These are phyloP conservation scores for Ostrea edulis DNA, from an alignment of 1,140 invertebrate species.

Conservation along the genomic window DNA sequence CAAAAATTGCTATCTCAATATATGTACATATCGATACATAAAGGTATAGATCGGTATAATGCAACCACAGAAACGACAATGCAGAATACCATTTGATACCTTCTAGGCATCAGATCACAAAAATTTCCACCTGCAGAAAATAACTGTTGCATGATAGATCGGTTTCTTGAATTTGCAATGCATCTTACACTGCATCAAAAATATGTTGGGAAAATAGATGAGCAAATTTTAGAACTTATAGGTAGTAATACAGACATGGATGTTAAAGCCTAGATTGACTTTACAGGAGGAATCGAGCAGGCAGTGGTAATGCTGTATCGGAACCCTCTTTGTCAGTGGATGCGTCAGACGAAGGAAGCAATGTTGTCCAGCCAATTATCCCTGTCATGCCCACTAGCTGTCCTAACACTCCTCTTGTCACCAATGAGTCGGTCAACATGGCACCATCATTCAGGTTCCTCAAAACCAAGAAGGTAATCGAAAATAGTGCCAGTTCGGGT, in stretches of 20 bases:
- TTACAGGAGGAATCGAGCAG: slow-evolving; percentile 61
- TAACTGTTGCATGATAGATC: too few relatives aligned
- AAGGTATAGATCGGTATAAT: too few relatives aligned
- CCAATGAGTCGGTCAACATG: slow-evolving; percentile 82
- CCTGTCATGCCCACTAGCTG: slow-evolving; percentile 55
- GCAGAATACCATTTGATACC: too few relatives aligned
- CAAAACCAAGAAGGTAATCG: slow-evolving; percentile 91
- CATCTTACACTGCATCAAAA: too few relatives aligned
- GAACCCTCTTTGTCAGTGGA: slow-evolving; percentile 60
- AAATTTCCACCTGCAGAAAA: too few relatives aligned
- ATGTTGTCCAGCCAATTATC: slow-evolving; percentile 49
- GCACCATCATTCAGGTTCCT: slow-evolving; percentile 82
- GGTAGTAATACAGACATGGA: neutral
- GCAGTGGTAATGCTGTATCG: slow-evolving; percentile 59
- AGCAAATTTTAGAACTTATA: neutral
- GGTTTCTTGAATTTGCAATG: too few relatives aligned
- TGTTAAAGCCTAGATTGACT: neutral
- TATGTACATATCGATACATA: too few relatives aligned
- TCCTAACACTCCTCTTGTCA: slow-evolving; percentile 76
- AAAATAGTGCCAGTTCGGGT: too few relatives aligned
- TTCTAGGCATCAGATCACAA: too few relatives aligned
- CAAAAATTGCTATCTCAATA: too few relatives aligned
- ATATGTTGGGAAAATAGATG: too few relatives aligned
- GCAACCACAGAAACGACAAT: too few relatives aligned
- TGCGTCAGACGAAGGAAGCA: slow-evolving; percentile 46